phyloP scores from a whole-genome alignment of 2,797 vertebrate species.

The Psittacula derbiana region DNA sequence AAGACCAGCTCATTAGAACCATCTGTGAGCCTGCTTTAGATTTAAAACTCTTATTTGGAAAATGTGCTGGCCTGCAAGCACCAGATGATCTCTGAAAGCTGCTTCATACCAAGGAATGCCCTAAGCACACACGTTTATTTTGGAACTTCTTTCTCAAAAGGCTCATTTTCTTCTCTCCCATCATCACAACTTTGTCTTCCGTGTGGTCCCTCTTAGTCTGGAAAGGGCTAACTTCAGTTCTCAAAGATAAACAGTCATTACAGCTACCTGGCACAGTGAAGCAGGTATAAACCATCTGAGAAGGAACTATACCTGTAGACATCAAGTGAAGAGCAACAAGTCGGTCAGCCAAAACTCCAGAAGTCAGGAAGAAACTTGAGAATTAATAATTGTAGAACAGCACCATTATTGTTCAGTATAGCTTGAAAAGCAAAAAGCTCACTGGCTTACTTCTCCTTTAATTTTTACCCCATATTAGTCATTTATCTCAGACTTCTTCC shows the following conservation, averaged over 20 bases:
- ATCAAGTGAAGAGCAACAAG: neutral
- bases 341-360: neutral
- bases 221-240: neutral
- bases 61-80: slow-evolving; percentile 25
- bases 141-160: neutral
- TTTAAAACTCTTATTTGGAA: neutral
- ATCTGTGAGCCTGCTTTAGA: slow-evolving; percentile 52
- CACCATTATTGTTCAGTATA: neutral
- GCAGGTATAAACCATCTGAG: neutral
- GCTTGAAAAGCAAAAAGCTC: neutral
- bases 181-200: neutral
- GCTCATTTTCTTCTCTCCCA: neutral
- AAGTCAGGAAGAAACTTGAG: neutral
- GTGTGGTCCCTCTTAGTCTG: neutral
- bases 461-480: neutral
- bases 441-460: neutral
- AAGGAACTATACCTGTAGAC: neutral
- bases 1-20: slow-evolving; percentile 56
- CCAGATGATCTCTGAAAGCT: neutral
- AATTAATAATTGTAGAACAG: neutral
- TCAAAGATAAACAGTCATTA: neutral
- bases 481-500: neutral
- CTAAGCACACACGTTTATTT: neutral
- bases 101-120: neutral
- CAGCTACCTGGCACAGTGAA: neutral